These are phyloP conservation scores for Stichopus chloronotus DNA, from an alignment of 35 echinoderm and acorn worm species.

Conservation along the genomic window DNA sequence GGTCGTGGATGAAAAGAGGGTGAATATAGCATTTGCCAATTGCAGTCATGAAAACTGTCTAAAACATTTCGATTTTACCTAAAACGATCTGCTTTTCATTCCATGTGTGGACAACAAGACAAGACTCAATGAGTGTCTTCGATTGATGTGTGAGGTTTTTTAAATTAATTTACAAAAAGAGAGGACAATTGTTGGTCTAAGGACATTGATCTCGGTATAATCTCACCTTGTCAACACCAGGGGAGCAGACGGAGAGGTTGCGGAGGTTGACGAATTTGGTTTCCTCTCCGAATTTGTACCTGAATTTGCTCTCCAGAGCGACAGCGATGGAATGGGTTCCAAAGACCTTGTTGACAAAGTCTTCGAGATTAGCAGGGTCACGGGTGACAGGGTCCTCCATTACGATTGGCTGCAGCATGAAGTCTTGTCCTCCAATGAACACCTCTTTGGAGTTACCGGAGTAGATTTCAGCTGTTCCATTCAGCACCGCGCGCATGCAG, in stretches of 20 bases:
- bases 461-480: conserved; percentile 83
- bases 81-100: neutral
- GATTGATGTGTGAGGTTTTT: too few species aligned
- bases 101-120: neutral
- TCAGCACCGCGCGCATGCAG: conserved; percentile 84
- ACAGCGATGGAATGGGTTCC: conserved; percentile 85
- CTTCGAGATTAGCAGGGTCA: neutral
- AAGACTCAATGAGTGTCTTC: neutral
- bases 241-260: conserved; percentile 83
- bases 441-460: conserved; percentile 68
- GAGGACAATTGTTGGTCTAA: too few species aligned
- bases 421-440: conserved; percentile 93
- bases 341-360: conserved; percentile 54
- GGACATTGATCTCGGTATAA: too few species aligned
- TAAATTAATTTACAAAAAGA: too few species aligned
- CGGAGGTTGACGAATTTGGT: conserved; percentile 68
- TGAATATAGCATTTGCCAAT: neutral
- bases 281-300: conserved; percentile 54
- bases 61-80: neutral
- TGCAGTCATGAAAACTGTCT: neutral
- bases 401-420: conserved; percentile 84
- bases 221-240: conserved; percentile 82
- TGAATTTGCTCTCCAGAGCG: conserved; percentile 67
- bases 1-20: neutral
- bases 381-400: conserved; percentile 58